A percentile compares a stretch with the other conserved stretches of the same genome.
Conservation (phyloP, 2,888 invertebrate species). For the Galeopsomyia nigrocyanea region DNA sequence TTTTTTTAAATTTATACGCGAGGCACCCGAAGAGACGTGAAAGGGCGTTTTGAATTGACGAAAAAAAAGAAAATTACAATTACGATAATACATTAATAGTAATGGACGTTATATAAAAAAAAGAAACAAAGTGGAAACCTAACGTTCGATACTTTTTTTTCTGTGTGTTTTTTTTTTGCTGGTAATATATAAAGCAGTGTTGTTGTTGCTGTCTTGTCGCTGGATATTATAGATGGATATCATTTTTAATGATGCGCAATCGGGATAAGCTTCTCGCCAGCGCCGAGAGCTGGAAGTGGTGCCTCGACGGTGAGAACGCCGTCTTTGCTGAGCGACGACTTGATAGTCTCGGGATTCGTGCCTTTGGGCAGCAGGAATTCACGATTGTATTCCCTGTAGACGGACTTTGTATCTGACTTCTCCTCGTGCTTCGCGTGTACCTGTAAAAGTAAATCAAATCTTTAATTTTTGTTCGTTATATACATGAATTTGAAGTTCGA, state of each 20-base stretch:
- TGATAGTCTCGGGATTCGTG: slow-evolving; percentile 95
- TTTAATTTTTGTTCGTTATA: background rate
- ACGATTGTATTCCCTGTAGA: slow-evolving; percentile 98
- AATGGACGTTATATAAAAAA: slow-evolving; percentile 44
- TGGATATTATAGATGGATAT: background rate
- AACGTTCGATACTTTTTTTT: slow-evolving; percentile 43
- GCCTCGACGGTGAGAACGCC: slow-evolving; percentile 98
- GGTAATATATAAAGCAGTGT: slow-evolving; percentile 1
- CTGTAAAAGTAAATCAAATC: slow-evolving; percentile 71
- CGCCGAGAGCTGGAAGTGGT: slow-evolving; percentile 89
- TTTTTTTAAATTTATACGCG: too few relatives aligned
- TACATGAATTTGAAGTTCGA: too few relatives aligned
- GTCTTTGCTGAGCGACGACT: slow-evolving; percentile 95
- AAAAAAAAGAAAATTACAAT: slow-evolving; percentile 32
- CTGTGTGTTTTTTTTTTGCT: slow-evolving; percentile 26
- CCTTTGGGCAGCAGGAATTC: slow-evolving; percentile 97
- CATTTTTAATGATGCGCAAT: slow-evolving; percentile 78
- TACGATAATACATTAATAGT: slow-evolving; percentile 45
- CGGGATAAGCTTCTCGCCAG: slow-evolving; percentile 86
- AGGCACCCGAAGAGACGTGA: slow-evolving; percentile 37
- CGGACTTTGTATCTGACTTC: slow-evolving; percentile 95
- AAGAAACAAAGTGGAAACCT: slow-evolving; percentile 43
- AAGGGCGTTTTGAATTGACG: slow-evolving; percentile 14
- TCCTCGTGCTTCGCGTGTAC: slow-evolving; percentile 99
- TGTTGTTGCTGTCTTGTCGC: background rate